A percentile compares a stretch with the other conserved stretches of the same genome.
phyloP scores from a whole-genome alignment of 64 coral and sea anemone species.

The Dendrophyllia cribrosa region DNA sequence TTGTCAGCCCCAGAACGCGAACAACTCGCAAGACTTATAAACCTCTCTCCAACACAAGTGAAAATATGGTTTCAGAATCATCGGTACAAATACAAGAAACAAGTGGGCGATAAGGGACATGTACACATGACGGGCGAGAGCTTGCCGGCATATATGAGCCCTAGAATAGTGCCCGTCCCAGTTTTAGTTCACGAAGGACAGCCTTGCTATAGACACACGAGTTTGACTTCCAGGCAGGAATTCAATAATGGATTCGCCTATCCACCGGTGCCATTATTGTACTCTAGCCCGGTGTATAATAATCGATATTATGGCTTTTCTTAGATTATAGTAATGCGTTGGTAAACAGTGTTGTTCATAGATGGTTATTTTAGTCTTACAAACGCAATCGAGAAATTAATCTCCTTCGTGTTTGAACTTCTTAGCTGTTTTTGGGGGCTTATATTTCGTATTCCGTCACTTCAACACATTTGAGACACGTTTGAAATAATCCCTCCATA shows the following conservation, averaged over 20 bases:
- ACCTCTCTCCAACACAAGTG: slow-evolving; percentile 79
- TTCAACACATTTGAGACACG: background rate
- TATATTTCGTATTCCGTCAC: background rate
- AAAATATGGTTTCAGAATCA: slow-evolving; percentile 96
- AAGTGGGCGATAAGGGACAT: slow-evolving; percentile 65
- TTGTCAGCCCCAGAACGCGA: slow-evolving; percentile 83
- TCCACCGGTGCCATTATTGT: slow-evolving; percentile 38
- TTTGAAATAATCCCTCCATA: background rate
- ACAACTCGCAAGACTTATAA: slow-evolving; percentile 81
- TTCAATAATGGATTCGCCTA: slow-evolving; percentile 28
- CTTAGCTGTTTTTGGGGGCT: background rate
- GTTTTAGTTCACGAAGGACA: slow-evolving; percentile 44
- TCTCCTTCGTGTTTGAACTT: background rate
- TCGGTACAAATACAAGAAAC: slow-evolving; percentile 80
- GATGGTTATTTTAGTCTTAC: slow-evolving; percentile 10
- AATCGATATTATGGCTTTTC: slow-evolving; percentile 40
- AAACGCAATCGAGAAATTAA: slow-evolving; percentile 18
- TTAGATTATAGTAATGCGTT: slow-evolving; percentile 41
- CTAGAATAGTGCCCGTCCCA: slow-evolving; percentile 21
- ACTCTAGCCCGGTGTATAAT: slow-evolving; percentile 25
- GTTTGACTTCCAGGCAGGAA: slow-evolving; percentile 11
- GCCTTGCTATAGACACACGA: slow-evolving; percentile 3
- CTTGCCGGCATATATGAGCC: slow-evolving; percentile 22
- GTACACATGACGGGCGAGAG: slow-evolving; percentile 15
- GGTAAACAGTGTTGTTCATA: slow-evolving; percentile 1